phyloP scores from a whole-genome alignment of 2,797 vertebrate species.

The Sebastes aleutianus region DNA sequence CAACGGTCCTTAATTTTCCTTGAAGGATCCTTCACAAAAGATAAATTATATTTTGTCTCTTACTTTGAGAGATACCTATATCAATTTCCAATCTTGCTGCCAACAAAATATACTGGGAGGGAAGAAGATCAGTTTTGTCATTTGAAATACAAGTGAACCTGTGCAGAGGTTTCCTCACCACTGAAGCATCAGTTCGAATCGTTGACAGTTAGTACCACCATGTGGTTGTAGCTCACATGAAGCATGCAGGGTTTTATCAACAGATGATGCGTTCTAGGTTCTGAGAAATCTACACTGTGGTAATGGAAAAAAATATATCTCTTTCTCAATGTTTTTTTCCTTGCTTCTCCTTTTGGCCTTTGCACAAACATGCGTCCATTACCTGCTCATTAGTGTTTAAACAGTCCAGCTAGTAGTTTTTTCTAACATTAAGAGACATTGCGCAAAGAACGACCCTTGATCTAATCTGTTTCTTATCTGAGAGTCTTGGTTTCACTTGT shows the following conservation, averaged over 20 bases:
- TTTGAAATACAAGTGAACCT: neutral
- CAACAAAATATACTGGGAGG: fast-evolving
- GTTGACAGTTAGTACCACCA: neutral
- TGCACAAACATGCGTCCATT: neutral
- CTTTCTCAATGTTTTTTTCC: too few species aligned
- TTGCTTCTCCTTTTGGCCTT: neutral
- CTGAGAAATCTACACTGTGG: too few species aligned
- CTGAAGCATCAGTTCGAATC: neutral
- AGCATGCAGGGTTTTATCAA: neutral
- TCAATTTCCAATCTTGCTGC: neutral
- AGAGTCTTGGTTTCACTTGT: neutral
- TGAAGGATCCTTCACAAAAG: too few species aligned
- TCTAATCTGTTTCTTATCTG: neutral
- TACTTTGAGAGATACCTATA: too few species aligned
- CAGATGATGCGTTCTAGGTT: neutral
- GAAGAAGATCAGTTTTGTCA: neutral
- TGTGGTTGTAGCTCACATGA: neutral
- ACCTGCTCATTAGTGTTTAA: neutral
- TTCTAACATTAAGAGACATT: neutral
- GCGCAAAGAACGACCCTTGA: neutral
- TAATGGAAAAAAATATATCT: neutral
- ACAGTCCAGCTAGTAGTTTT: neutral
- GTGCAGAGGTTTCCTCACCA: neutral
- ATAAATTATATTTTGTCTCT: too few species aligned
- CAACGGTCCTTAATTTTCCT: neutral